phyloP scores from a whole-genome alignment of 2,113 vertebrate genomes.

The Lasiurus borealis region DNA sequence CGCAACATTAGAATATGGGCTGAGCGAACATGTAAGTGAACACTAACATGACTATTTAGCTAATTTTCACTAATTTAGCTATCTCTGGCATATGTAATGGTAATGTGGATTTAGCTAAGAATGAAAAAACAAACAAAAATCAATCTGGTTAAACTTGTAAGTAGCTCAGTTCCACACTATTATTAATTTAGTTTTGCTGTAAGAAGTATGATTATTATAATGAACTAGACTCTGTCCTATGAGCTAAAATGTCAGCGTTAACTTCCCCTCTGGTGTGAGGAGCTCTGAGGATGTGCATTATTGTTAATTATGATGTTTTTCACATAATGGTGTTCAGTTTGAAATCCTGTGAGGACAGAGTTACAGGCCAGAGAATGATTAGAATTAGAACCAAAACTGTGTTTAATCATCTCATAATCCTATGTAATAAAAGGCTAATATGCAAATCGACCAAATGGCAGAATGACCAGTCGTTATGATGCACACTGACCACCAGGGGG shows the following conservation, averaged over 20 bases:
- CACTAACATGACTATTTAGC: not conserved
- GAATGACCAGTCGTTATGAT: too few species aligned
- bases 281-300: not conserved
- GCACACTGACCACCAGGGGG: too few species aligned
- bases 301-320: constrained; percentile 27
- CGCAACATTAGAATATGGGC: not conserved
- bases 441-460: too few species aligned
- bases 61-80: not conserved
- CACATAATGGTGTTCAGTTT: not conserved
- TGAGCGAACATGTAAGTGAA: not conserved
- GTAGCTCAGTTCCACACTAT: not conserved
- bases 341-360: not conserved
- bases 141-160: not conserved
- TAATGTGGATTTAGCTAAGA: not conserved
- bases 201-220: not conserved
- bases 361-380: constrained; percentile 14
- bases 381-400: constrained; percentile 25
- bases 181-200: constrained; percentile 24
- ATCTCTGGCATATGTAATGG: not conserved
- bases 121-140: not conserved
- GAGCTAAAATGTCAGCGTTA: not conserved
- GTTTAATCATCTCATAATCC: not conserved
- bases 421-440: too few species aligned
- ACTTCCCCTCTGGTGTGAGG: not conserved
- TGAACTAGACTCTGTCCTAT: not conserved